Evolutionary conservation across 2,888 invertebrate genomes (phyloP), one percentile per base, ranked within the genome.

Genomic region (Piscicola geometra): DNA sequence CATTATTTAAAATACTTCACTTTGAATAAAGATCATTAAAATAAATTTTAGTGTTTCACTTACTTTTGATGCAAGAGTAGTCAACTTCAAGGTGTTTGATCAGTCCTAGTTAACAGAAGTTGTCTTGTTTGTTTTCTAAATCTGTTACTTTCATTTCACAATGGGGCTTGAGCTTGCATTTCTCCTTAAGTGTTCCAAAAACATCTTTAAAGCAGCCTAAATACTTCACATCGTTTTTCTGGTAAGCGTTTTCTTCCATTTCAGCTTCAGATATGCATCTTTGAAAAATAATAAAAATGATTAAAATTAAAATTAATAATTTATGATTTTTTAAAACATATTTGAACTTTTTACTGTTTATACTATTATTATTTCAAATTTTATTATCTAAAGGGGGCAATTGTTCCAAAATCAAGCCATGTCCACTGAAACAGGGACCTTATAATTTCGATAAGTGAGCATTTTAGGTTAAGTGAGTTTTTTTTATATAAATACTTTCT

Each of bases 191-290:
- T 35, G 64, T 25, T 1, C 9, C 5, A 1, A 56, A 21, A 18
- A 76, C 73, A 73, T 76, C 76, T 50, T 74, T 50, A 3, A 32
- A 66, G n/a, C 76, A 76, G 30, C 73, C 76, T n/a, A 76, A 50
- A 15, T 35, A 52, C 32, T 71, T 41, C 9, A 50, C 50, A 28
- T 76, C 76, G 15, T 71, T 50, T 28, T 28, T 33, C 12, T 35
- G 32, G 1, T 32, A n/a, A 64, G 64, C 70, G 36, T 60, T n/a
- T 3, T 21, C 18, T 35, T 60, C 25, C 76, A 71, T 32, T 30
- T 71, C 66, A n/a, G 25, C 66, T n/a, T 71, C 66, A 28, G 71
- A 76, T 66, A 41, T 70, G 0, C 76, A 71, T 1, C 52, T 72
- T 41, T 41, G 41, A 41, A 41, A 15, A 15, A 9, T 15, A 41